These are phyloP conservation scores for Lipotes vexillifer DNA, from an alignment of 2,113 vertebrate genomes.

Conservation along the genomic window DNA sequence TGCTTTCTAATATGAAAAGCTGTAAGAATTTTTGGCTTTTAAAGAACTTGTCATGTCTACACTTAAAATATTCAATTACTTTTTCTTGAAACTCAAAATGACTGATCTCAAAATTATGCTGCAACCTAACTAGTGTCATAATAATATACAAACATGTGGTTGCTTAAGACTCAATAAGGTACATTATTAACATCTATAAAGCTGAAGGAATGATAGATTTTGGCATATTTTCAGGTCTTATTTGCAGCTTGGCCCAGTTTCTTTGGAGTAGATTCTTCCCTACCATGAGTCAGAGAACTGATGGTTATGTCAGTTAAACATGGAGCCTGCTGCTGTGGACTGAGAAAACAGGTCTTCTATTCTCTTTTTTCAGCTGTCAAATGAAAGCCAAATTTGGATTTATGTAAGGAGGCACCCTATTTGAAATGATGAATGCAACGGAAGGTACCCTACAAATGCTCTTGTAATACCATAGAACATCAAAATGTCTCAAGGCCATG, in stretches of 20 bases:
- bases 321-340: not conserved
- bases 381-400: not conserved
- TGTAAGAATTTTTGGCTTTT: not conserved
- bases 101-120: not conserved
- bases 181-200: not conserved
- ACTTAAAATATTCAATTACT: not conserved
- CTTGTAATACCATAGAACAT: not conserved
- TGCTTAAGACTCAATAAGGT: not conserved
- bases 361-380: not conserved
- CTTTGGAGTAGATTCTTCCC: not conserved
- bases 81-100: not conserved
- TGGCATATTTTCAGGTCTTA: not conserved
- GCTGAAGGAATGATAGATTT: not conserved
- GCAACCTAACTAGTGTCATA: not conserved
- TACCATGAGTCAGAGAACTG: not conserved
- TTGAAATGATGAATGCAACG: not conserved
- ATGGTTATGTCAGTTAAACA: not conserved
- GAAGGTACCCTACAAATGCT: accelerated
- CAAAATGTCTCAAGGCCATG: not conserved
- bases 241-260: not conserved
- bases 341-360: not conserved
- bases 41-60: not conserved
- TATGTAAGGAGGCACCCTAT: not conserved
- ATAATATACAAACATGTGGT: not conserved
- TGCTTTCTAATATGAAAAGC: not conserved